Conservation (phyloP, 2,888 invertebrate species). For the Hyppa rectilinea region DNA sequence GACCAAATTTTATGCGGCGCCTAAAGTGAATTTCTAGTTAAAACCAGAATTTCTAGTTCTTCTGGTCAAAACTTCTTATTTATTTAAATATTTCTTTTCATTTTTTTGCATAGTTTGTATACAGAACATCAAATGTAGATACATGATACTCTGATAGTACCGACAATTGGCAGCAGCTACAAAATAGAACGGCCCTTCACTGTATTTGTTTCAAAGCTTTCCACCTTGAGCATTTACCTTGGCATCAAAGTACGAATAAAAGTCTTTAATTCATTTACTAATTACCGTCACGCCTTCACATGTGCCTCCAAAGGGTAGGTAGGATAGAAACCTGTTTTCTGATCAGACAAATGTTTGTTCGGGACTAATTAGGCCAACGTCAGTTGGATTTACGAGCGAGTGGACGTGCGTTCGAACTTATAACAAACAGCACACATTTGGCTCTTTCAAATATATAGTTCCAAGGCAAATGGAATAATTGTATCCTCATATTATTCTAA, state of each 20-base stretch:
- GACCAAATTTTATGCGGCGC: background rate
- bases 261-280: conserved; percentile 29
- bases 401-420: background rate
- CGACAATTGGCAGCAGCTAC: background rate
- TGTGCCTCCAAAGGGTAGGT: background rate
- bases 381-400: background rate
- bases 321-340: background rate
- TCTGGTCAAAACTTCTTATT: background rate
- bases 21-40: no score
- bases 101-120: background rate
- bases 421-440: no score
- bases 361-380: background rate
- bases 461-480: background rate
- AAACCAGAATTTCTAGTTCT: background rate
- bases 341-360: background rate
- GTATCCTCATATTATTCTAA: no score
- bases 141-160: background rate
- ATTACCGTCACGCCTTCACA: conserved; percentile 25
- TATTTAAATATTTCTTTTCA: background rate
- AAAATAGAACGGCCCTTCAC: conserved; percentile 58
- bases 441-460: no score
- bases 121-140: background rate
- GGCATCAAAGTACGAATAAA: conserved; percentile 35
- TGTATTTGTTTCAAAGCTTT: conserved; percentile 38
- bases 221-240: conserved; percentile 53